A percentile compares a stretch with the other conserved stretches of the same genome.
Conservation (phyloP, 2,888 invertebrate species). For the Drosophila mercatorum region DNA sequence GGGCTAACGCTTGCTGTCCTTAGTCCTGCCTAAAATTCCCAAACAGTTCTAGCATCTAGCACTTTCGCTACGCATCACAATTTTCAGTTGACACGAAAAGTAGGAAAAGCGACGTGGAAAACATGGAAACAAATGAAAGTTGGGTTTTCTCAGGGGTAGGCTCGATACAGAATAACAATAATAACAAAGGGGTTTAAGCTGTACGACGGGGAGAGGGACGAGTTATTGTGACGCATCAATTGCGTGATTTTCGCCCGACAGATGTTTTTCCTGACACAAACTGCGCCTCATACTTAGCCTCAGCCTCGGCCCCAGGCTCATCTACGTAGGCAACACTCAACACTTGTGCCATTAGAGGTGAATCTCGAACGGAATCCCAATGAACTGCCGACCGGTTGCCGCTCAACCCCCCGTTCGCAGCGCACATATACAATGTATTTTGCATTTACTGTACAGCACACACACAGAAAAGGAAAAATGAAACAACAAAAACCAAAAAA, state of each 20-base stretch:
- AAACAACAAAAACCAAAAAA: conserved; percentile 20
- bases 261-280: conserved; percentile 58
- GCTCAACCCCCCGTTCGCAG: conserved; percentile 12
- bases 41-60: conserved; percentile 23
- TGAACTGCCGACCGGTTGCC: conserved; percentile 39
- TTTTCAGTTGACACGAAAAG: conserved; percentile 57
- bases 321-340: conserved; percentile 37
- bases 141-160: conserved; percentile 62
- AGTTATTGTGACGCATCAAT: conserved; percentile 70
- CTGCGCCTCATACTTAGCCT: conserved; percentile 22
- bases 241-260: conserved; percentile 63
- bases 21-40: conserved; percentile 29
- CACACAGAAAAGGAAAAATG: conserved; percentile 36
- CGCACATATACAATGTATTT: conserved; percentile 62
- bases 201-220: conserved; percentile 1
- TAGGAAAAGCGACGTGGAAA: conserved; percentile 32
- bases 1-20: conserved; percentile 33
- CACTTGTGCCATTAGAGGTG: conserved; percentile 69
- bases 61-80: conserved; percentile 55
- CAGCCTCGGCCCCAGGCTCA: neutral
- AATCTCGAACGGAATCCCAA: conserved; percentile 54
- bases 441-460: conserved; percentile 73
- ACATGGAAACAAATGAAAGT: conserved; percentile 20
- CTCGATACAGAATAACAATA: conserved; percentile 14
- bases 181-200: conserved; percentile 43